Evolutionary conservation across 2,113 vertebrate species (phyloP).

Genomic region (Callopanchax toddi): DNA sequence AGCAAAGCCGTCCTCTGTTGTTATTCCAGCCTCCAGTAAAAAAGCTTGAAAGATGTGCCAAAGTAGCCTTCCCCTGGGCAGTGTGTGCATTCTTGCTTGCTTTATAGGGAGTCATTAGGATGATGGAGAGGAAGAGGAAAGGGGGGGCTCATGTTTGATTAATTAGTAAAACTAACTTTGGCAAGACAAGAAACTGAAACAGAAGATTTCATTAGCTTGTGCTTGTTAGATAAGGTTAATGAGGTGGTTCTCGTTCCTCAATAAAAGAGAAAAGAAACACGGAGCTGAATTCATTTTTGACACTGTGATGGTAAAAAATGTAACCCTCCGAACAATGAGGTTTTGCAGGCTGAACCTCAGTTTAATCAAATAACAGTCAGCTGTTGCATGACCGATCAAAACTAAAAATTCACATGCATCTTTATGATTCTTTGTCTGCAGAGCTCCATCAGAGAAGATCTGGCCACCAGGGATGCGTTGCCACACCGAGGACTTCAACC

Average conservation of each 20-base stretch:
- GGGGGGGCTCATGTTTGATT: slow-evolving; percentile 65
- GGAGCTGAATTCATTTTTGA: slow-evolving; percentile 47
- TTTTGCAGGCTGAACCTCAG: too few relatives aligned
- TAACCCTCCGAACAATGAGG: too few relatives aligned
- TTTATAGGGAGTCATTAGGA: slow-evolving; percentile 54
- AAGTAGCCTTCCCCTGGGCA: slow-evolving; percentile 25
- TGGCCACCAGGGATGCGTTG: slow-evolving; percentile 69
- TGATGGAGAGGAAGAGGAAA: slow-evolving; percentile 24
- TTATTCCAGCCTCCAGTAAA: slow-evolving; percentile 49
- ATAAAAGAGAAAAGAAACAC: slow-evolving; percentile 13
- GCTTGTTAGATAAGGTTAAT: slow-evolving; percentile 73
- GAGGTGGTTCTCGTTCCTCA: slow-evolving; percentile 56
- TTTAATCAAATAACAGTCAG: too few relatives aligned
- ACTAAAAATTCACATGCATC: too few relatives aligned
- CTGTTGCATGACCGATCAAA: too few relatives aligned
- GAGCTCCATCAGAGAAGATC: slow-evolving; percentile 44
- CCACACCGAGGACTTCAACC: slow-evolving; percentile 53
- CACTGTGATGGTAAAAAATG: slow-evolving; percentile 17
- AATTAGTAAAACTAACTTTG: slow-evolving; percentile 74
- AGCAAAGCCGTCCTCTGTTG: slow-evolving; percentile 16
- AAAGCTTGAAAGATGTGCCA: slow-evolving; percentile 40
- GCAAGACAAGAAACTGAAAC: slow-evolving; percentile 54
- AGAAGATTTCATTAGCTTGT: slow-evolving; percentile 68
- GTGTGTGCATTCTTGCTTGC: slow-evolving; percentile 43
- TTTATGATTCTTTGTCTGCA: slow-evolving; percentile 26